Conservation (phyloP, 2,888 invertebrate genomes). For the Endomychus coccineus region DNA sequence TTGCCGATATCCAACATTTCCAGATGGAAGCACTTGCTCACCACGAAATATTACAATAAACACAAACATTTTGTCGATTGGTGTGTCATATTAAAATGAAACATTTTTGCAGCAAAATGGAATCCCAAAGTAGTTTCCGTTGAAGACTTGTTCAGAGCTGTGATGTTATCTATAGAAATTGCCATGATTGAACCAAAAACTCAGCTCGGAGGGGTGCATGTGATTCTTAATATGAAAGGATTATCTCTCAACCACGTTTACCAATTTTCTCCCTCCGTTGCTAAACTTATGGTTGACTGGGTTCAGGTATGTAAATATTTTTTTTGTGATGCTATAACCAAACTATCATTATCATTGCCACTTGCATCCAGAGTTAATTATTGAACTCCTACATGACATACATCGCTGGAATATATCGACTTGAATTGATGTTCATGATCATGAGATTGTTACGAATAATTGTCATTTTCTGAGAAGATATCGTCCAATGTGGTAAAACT, state of each 20-base stretch:
- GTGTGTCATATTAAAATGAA: no score
- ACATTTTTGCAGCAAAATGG: slow-evolving; percentile 63
- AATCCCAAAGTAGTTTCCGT: slow-evolving; percentile 61
- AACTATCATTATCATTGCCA: no score
- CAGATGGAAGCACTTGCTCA: no score
- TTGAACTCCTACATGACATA: neutral
- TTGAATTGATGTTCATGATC: no score
- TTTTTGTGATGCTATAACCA: no score
- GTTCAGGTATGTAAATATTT: slow-evolving; percentile 56
- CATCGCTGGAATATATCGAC: neutral
- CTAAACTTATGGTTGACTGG: slow-evolving; percentile 64
- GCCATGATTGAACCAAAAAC: slow-evolving; percentile 73
- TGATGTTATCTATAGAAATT: slow-evolving; percentile 63
- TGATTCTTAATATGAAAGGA: slow-evolving; percentile 70
- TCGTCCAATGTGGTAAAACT: no score
- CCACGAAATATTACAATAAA: no score
- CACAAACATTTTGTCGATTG: no score
- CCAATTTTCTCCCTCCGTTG: slow-evolving; percentile 73
- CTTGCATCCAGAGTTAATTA: no score
- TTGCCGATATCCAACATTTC: no score
- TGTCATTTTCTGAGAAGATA: no score
- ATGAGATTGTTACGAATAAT: no score
- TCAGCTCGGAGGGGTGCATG: slow-evolving; percentile 67
- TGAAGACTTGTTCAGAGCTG: slow-evolving; percentile 60
- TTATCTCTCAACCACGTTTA: slow-evolving; percentile 62